phyloP scores from a whole-genome alignment of 2,113 vertebrate genomes.

The Ctenomys sociabilis region DNA sequence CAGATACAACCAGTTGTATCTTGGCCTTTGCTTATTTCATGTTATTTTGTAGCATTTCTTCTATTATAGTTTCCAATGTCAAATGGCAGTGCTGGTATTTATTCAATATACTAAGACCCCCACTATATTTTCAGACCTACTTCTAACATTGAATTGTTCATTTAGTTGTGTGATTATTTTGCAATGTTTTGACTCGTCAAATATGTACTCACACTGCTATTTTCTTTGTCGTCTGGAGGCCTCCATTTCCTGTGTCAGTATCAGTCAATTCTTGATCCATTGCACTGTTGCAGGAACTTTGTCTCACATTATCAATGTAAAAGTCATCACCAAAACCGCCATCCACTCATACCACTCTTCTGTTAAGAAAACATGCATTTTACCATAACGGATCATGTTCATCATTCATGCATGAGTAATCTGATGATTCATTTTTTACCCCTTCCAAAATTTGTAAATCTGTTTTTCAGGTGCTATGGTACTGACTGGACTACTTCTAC shows the following conservation, averaged over 20 bases:
- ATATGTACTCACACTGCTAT: background rate
- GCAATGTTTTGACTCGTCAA: background rate
- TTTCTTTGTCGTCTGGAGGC: background rate
- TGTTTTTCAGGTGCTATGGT: background rate
- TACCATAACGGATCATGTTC: background rate
- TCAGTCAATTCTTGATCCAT: background rate
- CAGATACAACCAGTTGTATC: background rate
- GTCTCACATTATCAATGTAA: background rate
- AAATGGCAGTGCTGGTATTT: background rate
- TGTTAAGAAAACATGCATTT: background rate
- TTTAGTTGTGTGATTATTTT: background rate
- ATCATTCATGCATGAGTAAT: background rate
- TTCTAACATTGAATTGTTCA: background rate
- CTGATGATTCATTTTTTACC: background rate
- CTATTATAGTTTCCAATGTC: background rate
- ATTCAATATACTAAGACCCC: background rate
- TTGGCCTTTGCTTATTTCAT: background rate
- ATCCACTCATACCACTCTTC: background rate
- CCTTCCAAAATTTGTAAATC: background rate
- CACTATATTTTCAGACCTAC: background rate
- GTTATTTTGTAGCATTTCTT: background rate
- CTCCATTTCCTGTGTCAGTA: background rate
- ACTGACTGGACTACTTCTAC: background rate
- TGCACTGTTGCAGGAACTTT: background rate
- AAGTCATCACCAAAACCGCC: background rate